Percentiles rank a stretch among this genome's conserved stretches.
Conservation (phyloP, 2,888 invertebrate genomes). For the Arrhopalites spinosus region DNA sequence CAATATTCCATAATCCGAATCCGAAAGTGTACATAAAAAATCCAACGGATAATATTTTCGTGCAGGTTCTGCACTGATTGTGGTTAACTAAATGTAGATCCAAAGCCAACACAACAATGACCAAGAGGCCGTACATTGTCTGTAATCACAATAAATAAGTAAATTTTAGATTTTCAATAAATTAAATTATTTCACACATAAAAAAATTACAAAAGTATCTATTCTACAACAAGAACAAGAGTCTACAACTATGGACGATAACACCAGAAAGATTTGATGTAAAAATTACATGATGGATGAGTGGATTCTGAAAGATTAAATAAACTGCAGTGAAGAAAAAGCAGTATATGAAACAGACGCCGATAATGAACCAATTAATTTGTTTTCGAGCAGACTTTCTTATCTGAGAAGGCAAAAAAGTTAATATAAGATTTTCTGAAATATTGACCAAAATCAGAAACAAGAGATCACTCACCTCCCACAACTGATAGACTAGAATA, state of each 20-base stretch:
- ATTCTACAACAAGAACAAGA: background rate
- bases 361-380: slow-evolving; percentile 48
- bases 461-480: too few relatives aligned
- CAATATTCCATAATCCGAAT: slow-evolving; percentile 61
- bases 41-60: slow-evolving; percentile 50
- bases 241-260: background rate
- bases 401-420: too few relatives aligned
- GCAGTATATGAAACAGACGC: slow-evolving; percentile 51
- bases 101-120: slow-evolving; percentile 55
- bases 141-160: slow-evolving; percentile 49
- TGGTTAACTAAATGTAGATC: slow-evolving; percentile 52
- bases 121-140: slow-evolving; percentile 59
- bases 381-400: slow-evolving; percentile 48
- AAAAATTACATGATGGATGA: slow-evolving; percentile 53
- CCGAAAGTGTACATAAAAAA: slow-evolving; percentile 58
- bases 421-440: too few relatives aligned
- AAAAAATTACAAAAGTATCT: background rate
- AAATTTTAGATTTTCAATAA: background rate
- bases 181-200: background rate
- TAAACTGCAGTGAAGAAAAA: slow-evolving; percentile 54
- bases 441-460: too few relatives aligned
- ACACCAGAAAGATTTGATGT: background rate
- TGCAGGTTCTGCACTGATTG: slow-evolving; percentile 54
- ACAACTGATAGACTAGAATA: slow-evolving; percentile 59
- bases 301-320: slow-evolving; percentile 53